Conservation (phyloP, 1,140 invertebrate species). For the Orius insidiosus region DNA sequence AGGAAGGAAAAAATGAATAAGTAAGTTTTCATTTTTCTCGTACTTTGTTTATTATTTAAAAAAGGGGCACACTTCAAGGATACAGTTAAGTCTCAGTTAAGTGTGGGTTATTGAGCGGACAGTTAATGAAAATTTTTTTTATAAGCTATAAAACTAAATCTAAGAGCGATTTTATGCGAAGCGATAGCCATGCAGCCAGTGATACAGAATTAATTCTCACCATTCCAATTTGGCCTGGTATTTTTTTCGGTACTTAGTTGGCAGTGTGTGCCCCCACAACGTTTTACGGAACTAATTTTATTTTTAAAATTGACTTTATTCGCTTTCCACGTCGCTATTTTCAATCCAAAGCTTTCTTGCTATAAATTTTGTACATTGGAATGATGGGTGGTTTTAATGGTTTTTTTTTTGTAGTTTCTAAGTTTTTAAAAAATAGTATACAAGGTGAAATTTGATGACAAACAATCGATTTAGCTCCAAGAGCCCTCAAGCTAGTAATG, state of each 20-base stretch:
- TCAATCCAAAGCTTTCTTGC: slow-evolving; percentile 2
- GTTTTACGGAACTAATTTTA: neutral
- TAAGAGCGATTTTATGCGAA: slow-evolving; percentile 3
- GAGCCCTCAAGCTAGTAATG: no score
- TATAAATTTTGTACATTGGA: no score
- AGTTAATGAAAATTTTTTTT: slow-evolving; percentile 6
- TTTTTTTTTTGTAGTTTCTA: no score
- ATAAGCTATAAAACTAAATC: slow-evolving; percentile 4
- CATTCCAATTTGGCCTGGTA: slow-evolving; percentile 8
- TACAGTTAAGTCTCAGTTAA: no score
- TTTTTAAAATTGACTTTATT: neutral
- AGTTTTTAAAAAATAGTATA: no score
- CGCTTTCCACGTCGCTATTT: neutral
- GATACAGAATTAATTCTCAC: slow-evolving; percentile 13
- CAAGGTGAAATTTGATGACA: no score
- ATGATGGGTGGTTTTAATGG: no score
- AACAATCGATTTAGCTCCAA: no score
- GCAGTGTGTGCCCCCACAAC: neutral
- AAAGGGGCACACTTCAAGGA: no score
- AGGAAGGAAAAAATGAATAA: no score
- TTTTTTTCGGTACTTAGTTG: slow-evolving; percentile 8
- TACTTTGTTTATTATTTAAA: no score
- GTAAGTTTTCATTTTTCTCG: no score
- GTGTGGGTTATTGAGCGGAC: slow-evolving; percentile 6
- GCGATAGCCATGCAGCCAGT: slow-evolving; percentile 13